These are phyloP conservation scores for Barbus barbus DNA, from an alignment of 2,113 vertebrate genomes.

Conservation along the genomic window DNA sequence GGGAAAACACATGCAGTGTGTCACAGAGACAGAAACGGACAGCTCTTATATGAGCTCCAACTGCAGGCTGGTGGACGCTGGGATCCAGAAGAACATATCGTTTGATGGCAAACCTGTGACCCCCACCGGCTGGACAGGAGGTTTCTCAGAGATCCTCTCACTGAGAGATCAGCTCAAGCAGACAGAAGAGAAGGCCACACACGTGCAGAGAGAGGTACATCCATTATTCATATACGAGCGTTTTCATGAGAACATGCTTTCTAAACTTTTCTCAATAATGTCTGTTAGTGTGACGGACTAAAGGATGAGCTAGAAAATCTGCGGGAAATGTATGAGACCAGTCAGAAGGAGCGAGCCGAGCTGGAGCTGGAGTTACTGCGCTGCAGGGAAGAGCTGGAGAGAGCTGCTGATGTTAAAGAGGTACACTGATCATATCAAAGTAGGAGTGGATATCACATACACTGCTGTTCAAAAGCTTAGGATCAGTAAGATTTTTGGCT, in stretches of 20 bases:
- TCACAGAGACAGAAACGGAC: slow-evolving; percentile 60
- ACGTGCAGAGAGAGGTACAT: slow-evolving; percentile 79
- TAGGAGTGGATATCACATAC: no score
- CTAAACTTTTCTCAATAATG: not conserved
- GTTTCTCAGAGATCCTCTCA: slow-evolving; percentile 72
- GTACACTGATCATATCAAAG: slow-evolving; percentile 60
- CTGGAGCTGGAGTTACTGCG: slow-evolving; percentile 85
- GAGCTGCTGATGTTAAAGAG: slow-evolving; percentile 73
- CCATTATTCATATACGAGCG: not conserved
- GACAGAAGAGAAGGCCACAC: slow-evolving; percentile 78
- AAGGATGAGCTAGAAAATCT: slow-evolving; percentile 79
- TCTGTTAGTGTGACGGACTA: slow-evolving; percentile 79
- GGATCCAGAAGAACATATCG: slow-evolving; percentile 81
- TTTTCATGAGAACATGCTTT: not conserved
- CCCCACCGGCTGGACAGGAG: slow-evolving; percentile 73
- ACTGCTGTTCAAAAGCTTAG: no score
- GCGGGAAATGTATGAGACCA: slow-evolving; percentile 79
- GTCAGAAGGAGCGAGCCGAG: slow-evolving; percentile 80
- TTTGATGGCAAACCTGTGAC: slow-evolving; percentile 77
- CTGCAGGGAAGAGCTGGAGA: slow-evolving; percentile 85
- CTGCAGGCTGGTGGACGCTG: slow-evolving; percentile 74
- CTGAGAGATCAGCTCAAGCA: slow-evolving; percentile 80
- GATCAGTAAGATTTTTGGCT: no score
- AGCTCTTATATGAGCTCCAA: slow-evolving; percentile 69
- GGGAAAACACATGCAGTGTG: slow-evolving; percentile 51